These are phyloP conservation scores for Caenorhabditis briggsae DNA, from an alignment of 1,140 invertebrate genomes.

Conservation along the genomic window DNA sequence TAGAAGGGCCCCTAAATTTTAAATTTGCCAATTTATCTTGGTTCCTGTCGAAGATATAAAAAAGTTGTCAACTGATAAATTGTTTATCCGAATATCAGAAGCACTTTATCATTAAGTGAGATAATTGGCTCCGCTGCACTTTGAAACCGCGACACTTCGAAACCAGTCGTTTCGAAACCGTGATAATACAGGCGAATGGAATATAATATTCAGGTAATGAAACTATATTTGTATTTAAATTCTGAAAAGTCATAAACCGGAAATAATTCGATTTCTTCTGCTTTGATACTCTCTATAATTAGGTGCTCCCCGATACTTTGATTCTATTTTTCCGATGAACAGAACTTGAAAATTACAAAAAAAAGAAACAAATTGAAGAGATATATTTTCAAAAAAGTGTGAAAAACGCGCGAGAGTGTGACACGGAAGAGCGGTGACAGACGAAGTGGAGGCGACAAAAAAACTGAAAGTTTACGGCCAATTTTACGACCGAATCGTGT, in stretches of 20 bases:
- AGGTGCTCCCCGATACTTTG: background rate
- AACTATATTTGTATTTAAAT: background rate
- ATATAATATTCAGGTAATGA: too few relatives aligned
- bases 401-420: constrained; percentile 20
- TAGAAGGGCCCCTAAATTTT: too few relatives aligned
- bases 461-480: constrained; percentile 38
- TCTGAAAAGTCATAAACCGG: background rate
- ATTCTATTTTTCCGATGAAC: background rate
- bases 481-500: constrained; percentile 46
- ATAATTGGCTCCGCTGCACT: too few relatives aligned
- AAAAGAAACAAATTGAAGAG: too few relatives aligned
- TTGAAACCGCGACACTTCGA: too few relatives aligned
- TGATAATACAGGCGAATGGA: too few relatives aligned
- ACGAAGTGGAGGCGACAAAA: background rate
- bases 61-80: too few relatives aligned
- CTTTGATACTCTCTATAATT: constrained; percentile 35
- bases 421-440: background rate
- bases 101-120: too few relatives aligned
- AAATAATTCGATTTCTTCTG: constrained; percentile 23
- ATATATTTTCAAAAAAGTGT: background rate
- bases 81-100: too few relatives aligned
- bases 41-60: too few relatives aligned
- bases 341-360: background rate
- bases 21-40: too few relatives aligned
- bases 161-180: too few relatives aligned